Percentiles rank a stretch among this genome's conserved stretches.
Evolutionary conservation across 2,797 vertebrate genomes (phyloP).

Genomic region (Melanotaenia parkinsoni): DNA sequence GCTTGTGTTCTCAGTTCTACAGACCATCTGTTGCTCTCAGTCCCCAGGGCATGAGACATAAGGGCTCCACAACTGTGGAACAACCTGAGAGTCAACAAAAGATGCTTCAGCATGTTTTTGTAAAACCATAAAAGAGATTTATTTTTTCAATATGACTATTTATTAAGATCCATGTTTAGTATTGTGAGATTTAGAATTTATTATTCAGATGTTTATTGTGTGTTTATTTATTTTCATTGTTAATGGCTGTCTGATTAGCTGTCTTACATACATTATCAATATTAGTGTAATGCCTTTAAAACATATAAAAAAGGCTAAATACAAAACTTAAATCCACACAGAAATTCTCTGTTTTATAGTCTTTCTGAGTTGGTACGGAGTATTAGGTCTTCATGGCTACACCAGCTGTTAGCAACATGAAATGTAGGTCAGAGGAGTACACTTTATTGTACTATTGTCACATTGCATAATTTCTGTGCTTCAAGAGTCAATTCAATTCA

Average conservation of each 20-base stretch:
- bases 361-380: background rate
- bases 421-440: slow-evolving; percentile 39
- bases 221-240: background rate
- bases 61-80: slow-evolving; percentile 15
- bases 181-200: background rate
- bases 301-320: background rate
- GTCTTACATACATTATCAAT: background rate
- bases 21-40: slow-evolving; percentile 10
- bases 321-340: background rate
- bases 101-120: too few relatives aligned
- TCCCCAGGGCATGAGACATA: slow-evolving; percentile 1
- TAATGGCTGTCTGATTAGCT: background rate
- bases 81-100: slow-evolving; percentile 5
- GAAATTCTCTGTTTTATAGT: background rate
- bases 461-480: slow-evolving; percentile 23
- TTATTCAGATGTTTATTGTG: background rate
- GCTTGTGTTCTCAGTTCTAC: slow-evolving; percentile 12
- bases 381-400: slow-evolving; percentile 11
- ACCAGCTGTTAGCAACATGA: slow-evolving; percentile 26
- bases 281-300: background rate
- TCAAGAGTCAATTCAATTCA: slow-evolving; percentile 1
- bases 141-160: background rate
- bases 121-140: background rate
- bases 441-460: slow-evolving; percentile 9
- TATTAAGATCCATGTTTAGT: background rate